These are phyloP conservation scores for Mastomys natalensis DNA, from an alignment of 2,113 vertebrate species.

Conservation along the genomic window DNA sequence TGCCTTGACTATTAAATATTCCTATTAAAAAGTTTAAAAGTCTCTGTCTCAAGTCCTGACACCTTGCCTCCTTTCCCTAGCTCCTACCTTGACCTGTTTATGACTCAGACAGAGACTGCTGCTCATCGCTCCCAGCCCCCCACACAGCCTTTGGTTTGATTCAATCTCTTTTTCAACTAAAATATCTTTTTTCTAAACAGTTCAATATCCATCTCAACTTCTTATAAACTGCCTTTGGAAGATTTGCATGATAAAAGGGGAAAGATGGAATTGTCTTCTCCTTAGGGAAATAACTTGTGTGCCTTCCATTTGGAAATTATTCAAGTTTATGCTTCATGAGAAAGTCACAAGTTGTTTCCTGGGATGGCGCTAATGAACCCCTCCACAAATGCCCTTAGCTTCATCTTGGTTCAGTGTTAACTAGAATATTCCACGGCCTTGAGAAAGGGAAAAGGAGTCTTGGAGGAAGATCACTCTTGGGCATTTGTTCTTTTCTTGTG, in stretches of 20 bases:
- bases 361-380: background rate
- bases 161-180: background rate
- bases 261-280: slow-evolving; percentile 67
- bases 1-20: background rate
- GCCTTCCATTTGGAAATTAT: slow-evolving; percentile 68
- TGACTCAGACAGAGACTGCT: background rate
- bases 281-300: slow-evolving; percentile 70
- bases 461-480: background rate
- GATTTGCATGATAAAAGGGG: slow-evolving; percentile 62
- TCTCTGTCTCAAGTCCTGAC: background rate
- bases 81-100: background rate
- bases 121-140: background rate
- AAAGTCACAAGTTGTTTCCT: slow-evolving; percentile 49
- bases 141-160: background rate
- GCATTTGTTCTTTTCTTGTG: background rate
- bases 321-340: slow-evolving; percentile 61
- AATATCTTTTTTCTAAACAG: slow-evolving; percentile 26
- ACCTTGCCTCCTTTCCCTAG: background rate
- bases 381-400: background rate
- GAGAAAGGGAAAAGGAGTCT: background rate
- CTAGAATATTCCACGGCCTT: background rate
- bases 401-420: background rate
- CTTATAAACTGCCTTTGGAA: slow-evolving; percentile 5
- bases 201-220: slow-evolving; percentile 32
- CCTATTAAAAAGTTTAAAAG: background rate